phyloP scores from a whole-genome alignment of 2,113 vertebrate genomes.

The Salvator merianae region DNA sequence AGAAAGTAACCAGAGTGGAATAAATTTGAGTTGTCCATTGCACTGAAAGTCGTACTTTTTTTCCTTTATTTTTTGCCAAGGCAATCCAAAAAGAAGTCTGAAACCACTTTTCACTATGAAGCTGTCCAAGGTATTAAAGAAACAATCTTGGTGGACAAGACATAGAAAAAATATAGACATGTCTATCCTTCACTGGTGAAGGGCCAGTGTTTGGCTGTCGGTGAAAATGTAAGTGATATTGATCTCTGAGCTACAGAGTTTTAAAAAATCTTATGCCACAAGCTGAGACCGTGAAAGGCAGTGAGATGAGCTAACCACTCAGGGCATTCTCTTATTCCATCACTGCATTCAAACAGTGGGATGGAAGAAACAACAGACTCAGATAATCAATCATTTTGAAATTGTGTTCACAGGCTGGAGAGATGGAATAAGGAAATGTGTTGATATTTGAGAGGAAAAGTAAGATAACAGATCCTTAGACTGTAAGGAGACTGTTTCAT shows the following conservation, averaged over 20 bases:
- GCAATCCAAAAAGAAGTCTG: slow-evolving; percentile 7
- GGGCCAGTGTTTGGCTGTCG: neutral
- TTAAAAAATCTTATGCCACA: slow-evolving; percentile 6
- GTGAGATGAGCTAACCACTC: slow-evolving; percentile 1
- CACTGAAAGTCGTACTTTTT: neutral
- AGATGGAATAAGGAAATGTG: slow-evolving; percentile 42
- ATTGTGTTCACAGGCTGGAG: neutral
- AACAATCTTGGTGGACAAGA: neutral
- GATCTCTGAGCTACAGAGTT: neutral
- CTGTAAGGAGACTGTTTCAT: slow-evolving; percentile 17
- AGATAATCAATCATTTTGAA: slow-evolving; percentile 41
- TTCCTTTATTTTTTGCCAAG: slow-evolving; percentile 1
- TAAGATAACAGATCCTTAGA: slow-evolving; percentile 45
- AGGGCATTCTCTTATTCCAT: slow-evolving; percentile 33
- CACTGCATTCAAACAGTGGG: slow-evolving; percentile 29
- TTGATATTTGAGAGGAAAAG: slow-evolving; percentile 50
- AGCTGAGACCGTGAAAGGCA: slow-evolving; percentile 6
- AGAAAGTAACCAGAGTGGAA: neutral
- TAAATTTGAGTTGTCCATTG: neutral
- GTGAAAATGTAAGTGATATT: slow-evolving; percentile 9
- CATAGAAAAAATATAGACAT: neutral
- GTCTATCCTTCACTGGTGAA: neutral
- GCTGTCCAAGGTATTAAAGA: neutral
- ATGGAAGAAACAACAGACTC: slow-evolving; percentile 40
- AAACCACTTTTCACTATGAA: slow-evolving; percentile 12